Conservation (phyloP, 2,888 invertebrate species). For the Drosophila mimica region DNA sequence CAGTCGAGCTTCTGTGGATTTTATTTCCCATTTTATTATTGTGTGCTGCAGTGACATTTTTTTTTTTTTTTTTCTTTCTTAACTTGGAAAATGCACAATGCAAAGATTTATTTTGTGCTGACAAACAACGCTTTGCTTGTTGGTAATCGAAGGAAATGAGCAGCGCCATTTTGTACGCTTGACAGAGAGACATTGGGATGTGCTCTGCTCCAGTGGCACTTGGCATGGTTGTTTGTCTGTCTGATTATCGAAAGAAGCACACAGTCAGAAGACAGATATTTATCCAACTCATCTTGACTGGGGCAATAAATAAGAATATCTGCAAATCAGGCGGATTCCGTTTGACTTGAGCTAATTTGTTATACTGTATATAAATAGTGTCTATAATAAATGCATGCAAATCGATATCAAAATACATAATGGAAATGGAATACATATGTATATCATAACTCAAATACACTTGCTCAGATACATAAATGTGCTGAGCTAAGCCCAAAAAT, state of each 20-base stretch:
- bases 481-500: conserved; percentile 24
- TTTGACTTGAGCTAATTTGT: conserved; percentile 66
- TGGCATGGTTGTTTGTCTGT: conserved; percentile 54
- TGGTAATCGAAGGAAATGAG: conserved; percentile 72
- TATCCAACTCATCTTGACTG: conserved; percentile 5
- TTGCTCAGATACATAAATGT: conserved; percentile 6
- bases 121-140: conserved; percentile 71
- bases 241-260: conserved; percentile 53
- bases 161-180: conserved; percentile 43
- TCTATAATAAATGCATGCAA: conserved; percentile 51
- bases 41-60: conserved; percentile 48
- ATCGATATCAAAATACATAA: conserved; percentile 44
- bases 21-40: conserved; percentile 54
- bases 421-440: conserved; percentile 28
- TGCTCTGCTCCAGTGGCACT: conserved; percentile 20
- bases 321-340: conserved; percentile 59
- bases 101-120: conserved; percentile 79
- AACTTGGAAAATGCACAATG: conserved; percentile 71
- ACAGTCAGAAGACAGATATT: background rate
- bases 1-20: conserved; percentile 9
- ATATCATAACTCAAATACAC: conserved; percentile 31
- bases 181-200: conserved; percentile 11
- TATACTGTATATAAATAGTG: conserved; percentile 56
- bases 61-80: conserved; percentile 26
- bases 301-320: conserved; percentile 57